Conservation (phyloP, 1,140 invertebrate genomes). For the Drosophila nasuta region DNA sequence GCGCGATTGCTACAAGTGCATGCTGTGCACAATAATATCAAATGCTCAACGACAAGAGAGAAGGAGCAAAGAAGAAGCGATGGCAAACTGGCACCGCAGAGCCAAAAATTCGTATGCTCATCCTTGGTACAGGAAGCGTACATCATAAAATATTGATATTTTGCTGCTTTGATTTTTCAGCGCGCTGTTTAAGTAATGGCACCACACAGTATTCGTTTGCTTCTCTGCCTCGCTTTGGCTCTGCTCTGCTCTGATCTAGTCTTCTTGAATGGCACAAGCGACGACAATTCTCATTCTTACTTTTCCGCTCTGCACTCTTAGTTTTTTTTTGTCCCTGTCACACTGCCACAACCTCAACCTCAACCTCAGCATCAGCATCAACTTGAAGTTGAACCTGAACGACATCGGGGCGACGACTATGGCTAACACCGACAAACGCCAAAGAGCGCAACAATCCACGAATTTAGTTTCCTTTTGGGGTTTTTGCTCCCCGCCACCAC, state of each 20-base stretch:
- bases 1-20: slow-evolving; percentile 69
- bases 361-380: slow-evolving; percentile 36
- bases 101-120: slow-evolving; percentile 33
- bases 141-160: slow-evolving; percentile 83
- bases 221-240: not conserved
- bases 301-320: slow-evolving; percentile 65
- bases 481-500: slow-evolving; percentile 36
- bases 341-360: slow-evolving; percentile 17
- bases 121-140: slow-evolving; percentile 70
- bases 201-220: slow-evolving; percentile 32
- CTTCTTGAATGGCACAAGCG: slow-evolving; percentile 39
- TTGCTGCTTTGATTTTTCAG: slow-evolving; percentile 79
- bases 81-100: slow-evolving; percentile 32
- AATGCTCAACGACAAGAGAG: slow-evolving; percentile 6
- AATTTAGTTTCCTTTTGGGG: slow-evolving; percentile 79
- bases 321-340: not conserved
- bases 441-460: slow-evolving; percentile 78
- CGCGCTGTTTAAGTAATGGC: slow-evolving; percentile 78
- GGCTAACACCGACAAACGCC: slow-evolving; percentile 64
- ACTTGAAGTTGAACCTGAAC: slow-evolving; percentile 42
- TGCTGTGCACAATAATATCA: slow-evolving; percentile 50
- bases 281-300: slow-evolving; percentile 64
- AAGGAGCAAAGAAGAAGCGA: not conserved
- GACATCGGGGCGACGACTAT: slow-evolving; percentile 35
- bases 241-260: slow-evolving; percentile 19